A percentile compares a stretch with the other conserved stretches of the same genome.
Conservation (phyloP, 2,888 invertebrate species). For the Rotaria magnacalcarata region DNA sequence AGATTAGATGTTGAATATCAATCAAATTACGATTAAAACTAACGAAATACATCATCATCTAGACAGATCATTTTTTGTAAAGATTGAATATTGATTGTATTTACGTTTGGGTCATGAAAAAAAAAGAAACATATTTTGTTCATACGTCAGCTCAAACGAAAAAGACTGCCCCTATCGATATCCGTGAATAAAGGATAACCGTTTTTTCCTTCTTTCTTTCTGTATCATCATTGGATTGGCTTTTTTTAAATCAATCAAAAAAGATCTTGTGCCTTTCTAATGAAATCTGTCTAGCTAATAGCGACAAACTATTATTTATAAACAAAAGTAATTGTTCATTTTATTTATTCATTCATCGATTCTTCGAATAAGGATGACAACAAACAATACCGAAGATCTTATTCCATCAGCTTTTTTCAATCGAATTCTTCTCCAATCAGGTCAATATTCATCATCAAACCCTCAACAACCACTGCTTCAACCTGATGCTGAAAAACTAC, state of each 20-base stretch:
- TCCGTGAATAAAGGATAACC: conserved; percentile 6
- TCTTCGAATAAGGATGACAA: background rate
- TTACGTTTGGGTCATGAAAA: background rate
- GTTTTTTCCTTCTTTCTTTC: background rate
- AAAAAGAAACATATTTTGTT: background rate
- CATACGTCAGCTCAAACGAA: background rate
- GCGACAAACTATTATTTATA: conserved; percentile 19
- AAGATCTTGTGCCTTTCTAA: background rate
- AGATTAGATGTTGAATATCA: too few species aligned
- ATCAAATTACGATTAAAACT: too few species aligned
- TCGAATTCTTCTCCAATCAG: conserved; percentile 20
- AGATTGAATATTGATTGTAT: background rate
- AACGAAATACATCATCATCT: too few species aligned
- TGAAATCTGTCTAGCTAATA: background rate
- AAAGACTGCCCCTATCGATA: background rate
- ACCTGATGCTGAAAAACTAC: background rate
- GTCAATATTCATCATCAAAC: background rate
- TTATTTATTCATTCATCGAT: background rate
- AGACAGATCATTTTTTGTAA: too few species aligned
- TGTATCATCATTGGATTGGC: background rate
- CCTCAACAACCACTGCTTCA: background rate
- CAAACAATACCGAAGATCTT: background rate
- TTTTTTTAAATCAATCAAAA: background rate
- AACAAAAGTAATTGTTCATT: background rate
- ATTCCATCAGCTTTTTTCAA: background rate